These are phyloP conservation scores for Leucoraja erinaceus DNA, from an alignment of 2,113 vertebrate species.

Conservation along the genomic window DNA sequence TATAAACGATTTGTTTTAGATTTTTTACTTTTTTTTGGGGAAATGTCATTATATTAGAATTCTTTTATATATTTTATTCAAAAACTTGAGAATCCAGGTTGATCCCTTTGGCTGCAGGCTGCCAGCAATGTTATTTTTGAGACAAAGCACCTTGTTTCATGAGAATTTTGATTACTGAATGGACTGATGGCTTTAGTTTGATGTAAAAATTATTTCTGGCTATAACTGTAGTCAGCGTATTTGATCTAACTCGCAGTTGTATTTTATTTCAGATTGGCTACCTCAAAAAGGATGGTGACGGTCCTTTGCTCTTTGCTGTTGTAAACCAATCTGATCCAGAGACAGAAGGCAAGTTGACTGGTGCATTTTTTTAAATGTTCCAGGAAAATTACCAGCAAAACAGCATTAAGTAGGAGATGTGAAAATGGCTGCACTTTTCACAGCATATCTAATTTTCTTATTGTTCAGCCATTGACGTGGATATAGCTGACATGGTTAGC, in stretches of 20 bases:
- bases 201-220: neutral
- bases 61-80: neutral
- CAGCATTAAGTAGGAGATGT: neutral
- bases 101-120: neutral
- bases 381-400: neutral
- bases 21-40: neutral
- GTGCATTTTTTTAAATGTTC: neutral
- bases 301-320: slow-evolving; percentile 76
- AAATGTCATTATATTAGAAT: neutral
- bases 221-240: neutral
- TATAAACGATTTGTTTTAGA: neutral
- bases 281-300: slow-evolving; percentile 76
- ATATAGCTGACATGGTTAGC: too few species aligned
- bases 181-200: neutral
- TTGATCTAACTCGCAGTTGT: neutral
- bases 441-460: neutral
- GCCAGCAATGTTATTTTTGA: neutral
- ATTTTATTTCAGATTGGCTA: slow-evolving; percentile 76
- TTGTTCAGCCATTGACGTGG: too few species aligned
- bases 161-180: neutral
- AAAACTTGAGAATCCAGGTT: neutral
- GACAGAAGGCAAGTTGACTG: slow-evolving; percentile 66
- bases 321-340: slow-evolving; percentile 85
- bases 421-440: neutral
- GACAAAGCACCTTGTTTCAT: neutral